Evolutionary conservation across 2,797 vertebrate genomes (phyloP).

Genomic region (Spea hammondii): DNA sequence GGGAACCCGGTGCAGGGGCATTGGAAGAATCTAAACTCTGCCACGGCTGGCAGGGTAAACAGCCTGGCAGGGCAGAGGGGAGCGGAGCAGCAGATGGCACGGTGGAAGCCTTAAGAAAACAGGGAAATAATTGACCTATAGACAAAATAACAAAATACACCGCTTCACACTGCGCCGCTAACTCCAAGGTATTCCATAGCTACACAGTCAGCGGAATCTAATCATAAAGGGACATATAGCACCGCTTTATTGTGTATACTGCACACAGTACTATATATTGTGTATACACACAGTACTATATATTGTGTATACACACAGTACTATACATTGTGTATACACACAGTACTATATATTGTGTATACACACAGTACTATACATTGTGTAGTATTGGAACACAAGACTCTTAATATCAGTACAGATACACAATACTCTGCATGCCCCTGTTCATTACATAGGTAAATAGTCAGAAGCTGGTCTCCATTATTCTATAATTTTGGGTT

Average conservation of each 20-base stretch:
- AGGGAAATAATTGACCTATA: conserved; percentile 40
- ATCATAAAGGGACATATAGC: not conserved
- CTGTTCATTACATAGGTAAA: not conserved
- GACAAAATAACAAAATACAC: conserved; percentile 22
- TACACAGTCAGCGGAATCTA: not conserved
- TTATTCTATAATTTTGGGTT: too few relatives aligned
- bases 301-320: too few relatives aligned
- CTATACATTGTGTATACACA: too few relatives aligned
- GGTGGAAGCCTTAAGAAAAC: conserved; percentile 26
- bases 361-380: too few relatives aligned
- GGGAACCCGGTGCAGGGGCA: conserved; percentile 66
- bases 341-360: too few relatives aligned
- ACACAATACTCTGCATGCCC: not conserved
- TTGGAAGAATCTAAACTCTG: conserved; percentile 67
- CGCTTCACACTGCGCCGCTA: not conserved
- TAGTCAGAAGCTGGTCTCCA: too few relatives aligned
- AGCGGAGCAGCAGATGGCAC: conserved; percentile 39
- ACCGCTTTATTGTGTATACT: too few relatives aligned
- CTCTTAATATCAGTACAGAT: too few relatives aligned
- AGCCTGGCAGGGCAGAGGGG: conserved; percentile 43
- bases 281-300: too few relatives aligned
- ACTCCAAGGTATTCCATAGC: conserved; percentile 3
- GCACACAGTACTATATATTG: too few relatives aligned
- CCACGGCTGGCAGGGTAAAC: conserved; percentile 46
- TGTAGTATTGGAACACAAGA: too few relatives aligned